Evolutionary conservation across 2,113 vertebrate species (phyloP).

Genomic region (Hiodon alosoides): DNA sequence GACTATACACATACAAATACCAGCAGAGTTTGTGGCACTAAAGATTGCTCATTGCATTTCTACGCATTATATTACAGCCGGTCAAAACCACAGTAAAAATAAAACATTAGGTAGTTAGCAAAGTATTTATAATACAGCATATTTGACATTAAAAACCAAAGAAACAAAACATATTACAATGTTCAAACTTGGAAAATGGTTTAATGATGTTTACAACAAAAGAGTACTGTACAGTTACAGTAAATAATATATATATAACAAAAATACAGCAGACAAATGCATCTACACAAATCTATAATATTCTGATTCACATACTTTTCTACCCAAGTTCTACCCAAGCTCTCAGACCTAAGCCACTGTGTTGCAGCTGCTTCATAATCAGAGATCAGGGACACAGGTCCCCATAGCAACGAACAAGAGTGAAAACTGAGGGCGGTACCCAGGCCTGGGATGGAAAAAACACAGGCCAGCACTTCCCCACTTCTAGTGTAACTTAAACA

Average conservation of each 20-base stretch:
- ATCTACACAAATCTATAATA: conserved; percentile 92
- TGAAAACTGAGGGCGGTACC: conserved; percentile 12
- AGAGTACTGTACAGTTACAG: conserved; percentile 99
- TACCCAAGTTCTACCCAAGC: conserved; percentile 74
- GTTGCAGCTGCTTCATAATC: conserved; percentile 51
- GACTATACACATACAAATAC: too few relatives aligned
- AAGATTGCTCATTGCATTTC: too few relatives aligned
- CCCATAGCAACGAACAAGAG: conserved; percentile 45
- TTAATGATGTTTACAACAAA: conserved; percentile 99
- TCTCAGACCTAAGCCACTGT: conserved; percentile 69
- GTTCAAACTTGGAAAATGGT: conserved; percentile 99
- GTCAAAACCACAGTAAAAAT: neutral
- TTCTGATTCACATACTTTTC: conserved; percentile 89
- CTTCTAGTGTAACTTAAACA: conserved; percentile 43
- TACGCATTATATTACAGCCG: too few relatives aligned
- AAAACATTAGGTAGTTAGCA: neutral
- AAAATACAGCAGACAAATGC: conserved; percentile 99
- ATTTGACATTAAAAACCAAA: conserved; percentile 23
- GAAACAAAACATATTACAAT: conserved; percentile 46
- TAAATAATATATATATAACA: conserved; percentile 83
- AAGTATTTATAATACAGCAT: neutral
- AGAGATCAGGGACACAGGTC: conserved; percentile 74
- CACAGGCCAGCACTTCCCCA: neutral
- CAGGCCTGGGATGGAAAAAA: neutral
- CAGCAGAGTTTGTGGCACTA: too few relatives aligned